These are phyloP conservation scores for Tholera decimalis DNA, from an alignment of 2,888 invertebrate genomes.

Conservation along the genomic window DNA sequence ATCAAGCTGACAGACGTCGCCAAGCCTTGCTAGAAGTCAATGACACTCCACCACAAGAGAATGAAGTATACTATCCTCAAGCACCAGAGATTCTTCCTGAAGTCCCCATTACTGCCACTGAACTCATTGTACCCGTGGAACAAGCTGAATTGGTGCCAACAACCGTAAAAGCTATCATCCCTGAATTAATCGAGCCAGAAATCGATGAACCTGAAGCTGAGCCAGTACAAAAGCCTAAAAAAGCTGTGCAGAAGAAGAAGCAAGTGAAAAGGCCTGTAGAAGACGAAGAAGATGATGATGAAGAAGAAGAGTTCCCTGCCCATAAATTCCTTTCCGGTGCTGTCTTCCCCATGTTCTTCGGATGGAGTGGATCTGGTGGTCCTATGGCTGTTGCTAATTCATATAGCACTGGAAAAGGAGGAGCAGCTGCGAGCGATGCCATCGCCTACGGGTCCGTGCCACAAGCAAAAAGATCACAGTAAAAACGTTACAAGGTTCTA, in stretches of 20 bases:
- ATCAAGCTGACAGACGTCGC: slow-evolving; percentile 81
- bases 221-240: slow-evolving; percentile 75
- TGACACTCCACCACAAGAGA: slow-evolving; percentile 80
- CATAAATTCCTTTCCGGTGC: slow-evolving; percentile 87
- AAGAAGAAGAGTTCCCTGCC: slow-evolving; percentile 88
- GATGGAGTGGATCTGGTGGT: slow-evolving; percentile 85
- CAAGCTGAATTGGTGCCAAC: slow-evolving; percentile 75
- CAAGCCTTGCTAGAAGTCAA: slow-evolving; percentile 80
- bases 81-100: slow-evolving; percentile 71
- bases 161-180: slow-evolving; percentile 72
- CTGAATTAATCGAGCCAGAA: slow-evolving; percentile 81
- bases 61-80: slow-evolving; percentile 81
- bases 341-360: slow-evolving; percentile 93
- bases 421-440: slow-evolving; percentile 94
- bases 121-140: slow-evolving; percentile 78
- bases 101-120: slow-evolving; percentile 73
- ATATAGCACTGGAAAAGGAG: slow-evolving; percentile 93
- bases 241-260: slow-evolving; percentile 72
- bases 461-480: slow-evolving; percentile 74
- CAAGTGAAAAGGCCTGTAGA: slow-evolving; percentile 79
- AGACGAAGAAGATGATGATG: slow-evolving; percentile 83
- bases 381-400: slow-evolving; percentile 94
- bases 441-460: slow-evolving; percentile 93
- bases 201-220: slow-evolving; percentile 79
- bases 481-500: slow-evolving; percentile 54